A percentile compares a stretch with the other conserved stretches of the same genome.
These are phyloP conservation scores for Hipparchia semele DNA, from an alignment of 2,888 invertebrate genomes.

Conservation along the genomic window DNA sequence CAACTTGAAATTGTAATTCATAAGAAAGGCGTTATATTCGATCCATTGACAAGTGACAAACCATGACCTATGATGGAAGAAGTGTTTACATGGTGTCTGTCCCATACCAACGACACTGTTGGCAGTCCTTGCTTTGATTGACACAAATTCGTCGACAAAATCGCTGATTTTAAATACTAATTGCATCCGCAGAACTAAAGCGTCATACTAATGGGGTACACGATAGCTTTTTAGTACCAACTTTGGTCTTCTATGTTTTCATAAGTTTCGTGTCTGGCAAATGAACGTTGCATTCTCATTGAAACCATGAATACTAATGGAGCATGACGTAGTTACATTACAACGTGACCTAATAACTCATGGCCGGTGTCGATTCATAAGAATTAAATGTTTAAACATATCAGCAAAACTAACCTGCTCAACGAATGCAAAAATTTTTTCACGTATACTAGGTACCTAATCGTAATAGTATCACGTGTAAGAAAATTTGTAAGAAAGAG, in stretches of 20 bases:
- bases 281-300: conserved; percentile 28
- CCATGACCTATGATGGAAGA: too few relatives aligned
- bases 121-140: too few relatives aligned
- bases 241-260: background rate
- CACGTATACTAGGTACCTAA: too few relatives aligned
- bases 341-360: conserved; percentile 44
- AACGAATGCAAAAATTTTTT: background rate
- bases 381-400: conserved; percentile 2
- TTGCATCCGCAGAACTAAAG: too few relatives aligned
- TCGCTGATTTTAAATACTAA: too few relatives aligned
- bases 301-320: conserved; percentile 47
- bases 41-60: too few relatives aligned
- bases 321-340: conserved; percentile 44
- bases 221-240: background rate
- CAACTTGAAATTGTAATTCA: too few relatives aligned
- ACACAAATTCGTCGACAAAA: too few relatives aligned
- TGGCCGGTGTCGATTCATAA: conserved; percentile 31
- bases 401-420: conserved; percentile 4
- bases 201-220: too few relatives aligned
- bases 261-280: conserved; percentile 11
- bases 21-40: too few relatives aligned
- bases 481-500: background rate
- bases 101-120: too few relatives aligned
- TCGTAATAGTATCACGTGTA: background rate
- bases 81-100: too few relatives aligned